These are phyloP conservation scores for Urophycis tenuis DNA, from an alignment of 2,797 vertebrate genomes.

Conservation along the genomic window DNA sequence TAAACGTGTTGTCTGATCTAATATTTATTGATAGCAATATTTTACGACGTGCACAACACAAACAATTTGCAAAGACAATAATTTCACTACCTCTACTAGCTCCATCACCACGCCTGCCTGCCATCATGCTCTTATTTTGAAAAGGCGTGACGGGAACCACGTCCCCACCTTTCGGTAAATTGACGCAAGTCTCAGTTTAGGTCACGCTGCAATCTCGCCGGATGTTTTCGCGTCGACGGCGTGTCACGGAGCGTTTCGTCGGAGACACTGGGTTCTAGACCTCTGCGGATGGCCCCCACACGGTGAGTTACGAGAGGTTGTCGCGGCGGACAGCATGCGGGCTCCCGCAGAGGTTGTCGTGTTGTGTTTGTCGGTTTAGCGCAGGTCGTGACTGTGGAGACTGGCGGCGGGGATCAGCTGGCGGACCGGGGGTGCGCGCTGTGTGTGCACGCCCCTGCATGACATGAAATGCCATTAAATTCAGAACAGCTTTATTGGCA, in stretches of 20 bases:
- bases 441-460: constrained; percentile 45
- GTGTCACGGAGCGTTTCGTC: constrained; percentile 26
- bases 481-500: neutral
- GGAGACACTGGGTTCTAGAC: neutral
- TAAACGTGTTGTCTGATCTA: neutral
- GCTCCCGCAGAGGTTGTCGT: constrained; percentile 8
- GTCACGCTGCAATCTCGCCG: constrained; percentile 56
- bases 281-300: constrained; percentile 31
- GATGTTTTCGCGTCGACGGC: constrained; percentile 54
- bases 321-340: neutral
- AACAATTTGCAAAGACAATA: neutral
- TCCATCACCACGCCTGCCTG: neutral
- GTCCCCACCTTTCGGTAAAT: rapidly evolving
- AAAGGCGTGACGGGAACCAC: neutral
- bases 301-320: constrained; percentile 34
- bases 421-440: neutral
- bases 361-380: constrained; percentile 30
- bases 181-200: constrained; percentile 30
- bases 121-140: constrained; percentile 43
- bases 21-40: neutral
- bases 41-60: neutral
- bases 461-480: neutral
- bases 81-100: too few relatives aligned
- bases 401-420: constrained; percentile 31
- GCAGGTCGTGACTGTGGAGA: constrained; percentile 61